These are phyloP conservation scores for Myrmecobius fasciatus DNA, from an alignment of 2,113 vertebrate species.

Conservation along the genomic window DNA sequence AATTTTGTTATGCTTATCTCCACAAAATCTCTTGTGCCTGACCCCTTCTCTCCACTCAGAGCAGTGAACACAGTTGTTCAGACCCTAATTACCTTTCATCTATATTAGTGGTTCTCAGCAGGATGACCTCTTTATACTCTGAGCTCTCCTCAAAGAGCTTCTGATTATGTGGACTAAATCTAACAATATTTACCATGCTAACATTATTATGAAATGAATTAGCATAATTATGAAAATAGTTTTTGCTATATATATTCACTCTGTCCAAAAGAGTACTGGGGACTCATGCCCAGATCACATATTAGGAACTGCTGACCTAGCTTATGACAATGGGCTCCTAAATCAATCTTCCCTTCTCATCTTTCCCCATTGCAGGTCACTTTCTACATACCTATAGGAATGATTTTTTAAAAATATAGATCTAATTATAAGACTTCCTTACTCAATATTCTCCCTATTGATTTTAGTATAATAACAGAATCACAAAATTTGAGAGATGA, in stretches of 20 bases:
- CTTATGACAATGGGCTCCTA: background rate
- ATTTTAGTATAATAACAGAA: background rate
- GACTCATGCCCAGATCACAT: background rate
- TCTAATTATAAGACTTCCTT: background rate
- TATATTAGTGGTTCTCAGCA: background rate
- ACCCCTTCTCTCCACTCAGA: background rate
- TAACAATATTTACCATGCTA: background rate
- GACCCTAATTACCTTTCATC: background rate
- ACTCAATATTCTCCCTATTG: background rate
- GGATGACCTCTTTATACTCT: background rate
- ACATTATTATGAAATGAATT: background rate
- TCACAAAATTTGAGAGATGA: background rate
- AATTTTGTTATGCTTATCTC: background rate
- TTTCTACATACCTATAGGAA: background rate
- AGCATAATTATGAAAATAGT: background rate
- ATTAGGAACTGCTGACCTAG: background rate
- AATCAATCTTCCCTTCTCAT: background rate
- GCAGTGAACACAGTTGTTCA: background rate
- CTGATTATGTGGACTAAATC: background rate
- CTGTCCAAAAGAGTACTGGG: background rate
- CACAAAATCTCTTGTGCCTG: background rate
- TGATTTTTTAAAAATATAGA: background rate
- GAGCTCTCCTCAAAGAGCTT: background rate
- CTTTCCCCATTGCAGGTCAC: background rate
- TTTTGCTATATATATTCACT: background rate